phyloP scores from a whole-genome alignment of 2,888 invertebrate genomes.

The Ganaspis brasiliensis region DNA sequence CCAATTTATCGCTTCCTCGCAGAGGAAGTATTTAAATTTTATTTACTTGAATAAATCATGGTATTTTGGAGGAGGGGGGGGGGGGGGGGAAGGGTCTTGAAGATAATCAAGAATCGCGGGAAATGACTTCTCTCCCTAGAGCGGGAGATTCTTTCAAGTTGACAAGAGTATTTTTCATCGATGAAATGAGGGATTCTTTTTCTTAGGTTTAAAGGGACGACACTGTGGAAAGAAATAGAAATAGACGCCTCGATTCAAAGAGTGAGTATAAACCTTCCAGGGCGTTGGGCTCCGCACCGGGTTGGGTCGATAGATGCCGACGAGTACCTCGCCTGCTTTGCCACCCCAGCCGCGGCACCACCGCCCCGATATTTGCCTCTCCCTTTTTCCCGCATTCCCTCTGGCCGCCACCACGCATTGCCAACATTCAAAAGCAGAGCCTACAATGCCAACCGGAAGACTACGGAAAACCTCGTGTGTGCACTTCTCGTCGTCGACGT shows the following conservation, averaged over 20 bases:
- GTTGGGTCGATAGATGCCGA: constrained; percentile 77
- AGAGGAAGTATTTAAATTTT: no score
- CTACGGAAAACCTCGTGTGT: constrained; percentile 10
- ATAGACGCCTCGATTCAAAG: constrained; percentile 27
- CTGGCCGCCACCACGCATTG: constrained; percentile 24
- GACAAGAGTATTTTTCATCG: no score
- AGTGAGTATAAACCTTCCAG: constrained; percentile 29
- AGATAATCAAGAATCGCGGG: no score
- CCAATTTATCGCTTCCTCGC: no score
- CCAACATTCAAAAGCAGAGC: constrained; percentile 35
- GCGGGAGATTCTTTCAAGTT: no score
- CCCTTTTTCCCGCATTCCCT: constrained; percentile 5
- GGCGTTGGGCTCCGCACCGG: constrained; percentile 51
- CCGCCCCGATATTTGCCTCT: constrained; percentile 40
- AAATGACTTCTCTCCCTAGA: no score
- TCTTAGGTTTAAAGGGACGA: neutral
- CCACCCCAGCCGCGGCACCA: constrained; percentile 48
- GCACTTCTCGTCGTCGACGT: neutral
- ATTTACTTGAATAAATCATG: no score
- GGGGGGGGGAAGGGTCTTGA: no score
- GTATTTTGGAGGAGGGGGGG: no score
- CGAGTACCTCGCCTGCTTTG: constrained; percentile 47
- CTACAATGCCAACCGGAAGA: constrained; percentile 18
- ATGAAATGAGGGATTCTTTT: no score
- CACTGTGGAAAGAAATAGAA: constrained; percentile 21